Evolutionary conservation across 2,888 invertebrate species (phyloP).

Genomic region (Suillia variegata): DNA sequence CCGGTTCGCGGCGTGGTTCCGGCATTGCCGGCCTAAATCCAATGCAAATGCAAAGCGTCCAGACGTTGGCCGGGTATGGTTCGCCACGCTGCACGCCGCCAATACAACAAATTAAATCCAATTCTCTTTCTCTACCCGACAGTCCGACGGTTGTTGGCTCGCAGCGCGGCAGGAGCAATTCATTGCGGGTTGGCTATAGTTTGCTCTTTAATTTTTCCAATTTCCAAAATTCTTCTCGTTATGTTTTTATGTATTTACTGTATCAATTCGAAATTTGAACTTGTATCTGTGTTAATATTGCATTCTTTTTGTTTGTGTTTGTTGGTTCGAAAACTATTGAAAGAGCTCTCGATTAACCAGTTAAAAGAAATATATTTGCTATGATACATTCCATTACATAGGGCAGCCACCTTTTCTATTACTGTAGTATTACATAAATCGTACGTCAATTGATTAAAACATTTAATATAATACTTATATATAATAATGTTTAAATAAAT

Average conservation of each 20-base stretch:
- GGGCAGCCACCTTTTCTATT: too few relatives aligned
- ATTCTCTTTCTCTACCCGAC: conserved; percentile 86
- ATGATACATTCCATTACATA: too few relatives aligned
- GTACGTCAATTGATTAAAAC: too few relatives aligned
- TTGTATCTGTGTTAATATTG: conserved; percentile 11
- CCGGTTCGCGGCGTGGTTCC: conserved; percentile 73
- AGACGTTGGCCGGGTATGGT: conserved; percentile 66
- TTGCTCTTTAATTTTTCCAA: conserved; percentile 28
- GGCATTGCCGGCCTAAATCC: conserved; percentile 66
- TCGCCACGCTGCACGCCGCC: conserved; percentile 75
- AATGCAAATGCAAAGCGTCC: conserved; percentile 61
- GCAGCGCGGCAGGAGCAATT: conserved; percentile 82
- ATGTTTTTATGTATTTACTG: conserved; percentile 1
- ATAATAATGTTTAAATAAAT: too few relatives aligned
- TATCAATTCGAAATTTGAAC: background rate
- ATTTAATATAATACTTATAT: too few relatives aligned
- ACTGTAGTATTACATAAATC: too few relatives aligned
- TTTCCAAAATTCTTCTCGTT: conserved; percentile 1
- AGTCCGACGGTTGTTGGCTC: conserved; percentile 83
- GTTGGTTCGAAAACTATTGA: too few relatives aligned
- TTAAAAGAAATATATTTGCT: too few relatives aligned
- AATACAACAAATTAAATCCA: conserved; percentile 81
- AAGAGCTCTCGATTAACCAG: too few relatives aligned
- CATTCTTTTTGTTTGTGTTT: background rate
- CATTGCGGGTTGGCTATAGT: conserved; percentile 71